A percentile compares a stretch with the other conserved stretches of the same genome.
phyloP scores from a whole-genome alignment of 2,888 invertebrate species.

The Hyposoter didymator region DNA sequence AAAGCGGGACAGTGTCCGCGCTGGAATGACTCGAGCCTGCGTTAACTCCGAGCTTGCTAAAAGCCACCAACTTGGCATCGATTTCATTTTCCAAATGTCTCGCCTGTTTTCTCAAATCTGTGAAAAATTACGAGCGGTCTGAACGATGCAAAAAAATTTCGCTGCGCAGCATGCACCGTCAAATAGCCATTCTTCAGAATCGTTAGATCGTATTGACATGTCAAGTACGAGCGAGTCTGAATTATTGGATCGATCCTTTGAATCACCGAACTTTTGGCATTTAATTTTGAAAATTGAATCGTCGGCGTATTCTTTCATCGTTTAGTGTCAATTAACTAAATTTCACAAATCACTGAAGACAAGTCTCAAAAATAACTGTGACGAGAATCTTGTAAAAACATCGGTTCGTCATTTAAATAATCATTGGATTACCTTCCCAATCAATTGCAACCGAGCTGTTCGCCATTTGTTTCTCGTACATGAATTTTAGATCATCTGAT shows the following conservation, averaged over 20 bases:
- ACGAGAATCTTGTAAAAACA: constrained; percentile 31
- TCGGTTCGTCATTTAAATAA: neutral
- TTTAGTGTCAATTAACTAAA: constrained; percentile 22
- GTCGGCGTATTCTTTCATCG: neutral
- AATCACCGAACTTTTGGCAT: neutral
- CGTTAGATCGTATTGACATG: neutral
- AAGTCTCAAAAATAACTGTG: neutral
- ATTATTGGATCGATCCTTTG: neutral
- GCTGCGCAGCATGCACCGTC: neutral
- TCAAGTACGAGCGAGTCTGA: neutral
- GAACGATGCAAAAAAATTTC: neutral
- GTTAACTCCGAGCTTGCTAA: constrained; percentile 94
- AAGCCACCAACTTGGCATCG: constrained; percentile 96
- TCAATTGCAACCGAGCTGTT: constrained; percentile 74
- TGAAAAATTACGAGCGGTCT: neutral
- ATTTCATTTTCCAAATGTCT: constrained; percentile 98
- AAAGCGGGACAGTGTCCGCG: constrained; percentile 91
- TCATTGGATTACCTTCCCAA: constrained; percentile 78
- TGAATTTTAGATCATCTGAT: constrained; percentile 52
- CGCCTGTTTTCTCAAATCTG: constrained; percentile 96
- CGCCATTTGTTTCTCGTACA: constrained; percentile 75
- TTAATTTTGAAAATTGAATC: constrained; percentile 15
- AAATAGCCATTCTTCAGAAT: neutral
- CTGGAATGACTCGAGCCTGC: constrained; percentile 76
- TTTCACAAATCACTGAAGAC: constrained; percentile 5